phyloP scores from a whole-genome alignment of 2,797 vertebrate species.

The Varecia variegata region DNA sequence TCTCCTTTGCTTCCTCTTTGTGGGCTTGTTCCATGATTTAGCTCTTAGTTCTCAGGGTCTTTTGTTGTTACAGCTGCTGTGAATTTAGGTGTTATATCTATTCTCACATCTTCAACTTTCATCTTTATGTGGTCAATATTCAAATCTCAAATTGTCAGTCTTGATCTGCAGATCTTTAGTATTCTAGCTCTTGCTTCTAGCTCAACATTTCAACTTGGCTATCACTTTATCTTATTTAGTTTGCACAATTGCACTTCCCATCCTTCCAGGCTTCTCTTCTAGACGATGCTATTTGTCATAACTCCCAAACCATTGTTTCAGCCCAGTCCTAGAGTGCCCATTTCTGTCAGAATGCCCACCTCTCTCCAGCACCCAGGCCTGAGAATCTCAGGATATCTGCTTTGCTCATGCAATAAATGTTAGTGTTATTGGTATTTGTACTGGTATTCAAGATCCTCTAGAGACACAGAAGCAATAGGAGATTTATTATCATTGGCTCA shows the following conservation, averaged over 20 bases:
- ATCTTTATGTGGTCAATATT: not conserved
- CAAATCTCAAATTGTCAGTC: not conserved
- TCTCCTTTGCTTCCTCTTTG: not conserved
- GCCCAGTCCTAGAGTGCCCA: not conserved
- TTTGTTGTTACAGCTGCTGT: constrained; percentile 24
- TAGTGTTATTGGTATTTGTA: not conserved
- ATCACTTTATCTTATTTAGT: not conserved
- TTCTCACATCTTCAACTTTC: not conserved
- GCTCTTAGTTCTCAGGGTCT: not conserved
- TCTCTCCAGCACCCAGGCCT: not conserved
- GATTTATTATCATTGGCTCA: not conserved
- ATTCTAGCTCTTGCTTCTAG: not conserved
- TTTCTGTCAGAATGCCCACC: not conserved
- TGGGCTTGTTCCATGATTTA: not conserved
- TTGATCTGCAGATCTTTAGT: not conserved
- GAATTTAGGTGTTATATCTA: not conserved
- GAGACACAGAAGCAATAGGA: not conserved
- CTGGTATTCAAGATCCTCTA: not conserved
- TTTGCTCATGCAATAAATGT: not conserved
- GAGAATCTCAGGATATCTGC: not conserved
- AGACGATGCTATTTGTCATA: not conserved
- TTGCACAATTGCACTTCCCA: not conserved
- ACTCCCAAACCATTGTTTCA: not conserved
- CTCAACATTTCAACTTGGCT: not conserved
- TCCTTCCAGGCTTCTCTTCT: not conserved